Evolutionary conservation across 1,140 invertebrate genomes (phyloP).

Genomic region (Hylyphantes graminicola): DNA sequence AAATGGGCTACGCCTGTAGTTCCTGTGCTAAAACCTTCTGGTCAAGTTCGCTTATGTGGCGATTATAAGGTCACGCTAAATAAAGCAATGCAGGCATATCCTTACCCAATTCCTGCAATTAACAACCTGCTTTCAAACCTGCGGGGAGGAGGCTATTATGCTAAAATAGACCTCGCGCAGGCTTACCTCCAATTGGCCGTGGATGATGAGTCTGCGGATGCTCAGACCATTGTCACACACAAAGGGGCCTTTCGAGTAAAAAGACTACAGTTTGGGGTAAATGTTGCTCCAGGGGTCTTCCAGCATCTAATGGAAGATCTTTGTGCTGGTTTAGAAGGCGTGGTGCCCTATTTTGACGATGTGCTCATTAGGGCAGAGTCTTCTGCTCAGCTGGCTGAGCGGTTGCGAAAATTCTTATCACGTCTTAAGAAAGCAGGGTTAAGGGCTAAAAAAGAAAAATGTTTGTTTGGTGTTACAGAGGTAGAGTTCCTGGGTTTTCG

Average conservation of each 20-base stretch:
- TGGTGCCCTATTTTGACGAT: no score
- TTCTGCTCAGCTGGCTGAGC: no score
- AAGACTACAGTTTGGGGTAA: conserved; percentile 1
- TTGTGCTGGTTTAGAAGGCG: no score
- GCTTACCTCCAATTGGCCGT: conserved; percentile 63
- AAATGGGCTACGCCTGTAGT: conserved; percentile 68
- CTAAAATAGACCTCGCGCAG: conserved; percentile 64
- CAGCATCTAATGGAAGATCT: no score
- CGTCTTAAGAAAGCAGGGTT: no score
- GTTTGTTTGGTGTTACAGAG: no score
- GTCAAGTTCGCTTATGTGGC: conserved; percentile 65
- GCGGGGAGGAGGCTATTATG: conserved; percentile 50
- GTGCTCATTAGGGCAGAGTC: no score
- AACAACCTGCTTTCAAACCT: not conserved
- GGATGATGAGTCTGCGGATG: conserved; percentile 48
- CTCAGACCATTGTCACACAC: conserved; percentile 14
- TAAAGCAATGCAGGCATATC: conserved; percentile 42
- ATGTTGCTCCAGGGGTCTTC: no score
- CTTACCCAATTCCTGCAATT: not conserved
- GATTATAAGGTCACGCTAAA: conserved; percentile 67
- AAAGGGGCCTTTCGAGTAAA: conserved; percentile 3
- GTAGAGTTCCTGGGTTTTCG: no score
- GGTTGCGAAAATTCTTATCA: no score
- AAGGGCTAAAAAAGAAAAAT: no score
- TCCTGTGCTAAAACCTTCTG: conserved; percentile 66